Evolutionary conservation across 2,113 vertebrate species (phyloP), one percentile per base, ranked within the genome.

Genomic region (Fulica atra): DNA sequence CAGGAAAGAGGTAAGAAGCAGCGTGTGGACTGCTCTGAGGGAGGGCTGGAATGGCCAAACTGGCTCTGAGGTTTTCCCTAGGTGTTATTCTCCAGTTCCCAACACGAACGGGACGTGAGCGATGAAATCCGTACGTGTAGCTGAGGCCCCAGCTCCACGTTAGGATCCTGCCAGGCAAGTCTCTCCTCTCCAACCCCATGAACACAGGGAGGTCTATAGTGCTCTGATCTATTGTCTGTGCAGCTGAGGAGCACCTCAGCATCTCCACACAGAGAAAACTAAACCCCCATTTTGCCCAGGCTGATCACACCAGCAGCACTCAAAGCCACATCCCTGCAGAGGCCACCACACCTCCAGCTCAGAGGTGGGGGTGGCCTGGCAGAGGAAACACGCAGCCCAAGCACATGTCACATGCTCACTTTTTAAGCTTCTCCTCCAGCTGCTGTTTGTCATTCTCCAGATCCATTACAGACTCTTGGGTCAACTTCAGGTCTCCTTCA

Each of bases 361-460:
- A 29, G 63, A 59, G 54, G 23, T 7, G 20, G 51, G 57, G 18
- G 3, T 40, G 59, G 25, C n/a, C 56, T 38, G 24, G 44, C 51
- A 73, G 9, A 38, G 85, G 21, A 29, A 83, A 44, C 12, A 28
- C 44, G 23, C 40, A 50, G 88, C 72, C 60, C 78, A 54, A 38
- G 33, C 21, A 65, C 1, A 0, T 8, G 33, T 16, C 86, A 31
- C 44, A 8, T 60, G 50, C 98, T 98, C 88, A 99, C 99, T 99
- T 99, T 93, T 99, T 99, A 78, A 99, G 98, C 93, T 98, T 99
- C 97, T 99, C 99, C 44, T 99, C 99, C 88, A 99, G 96, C 93
- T 99, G 99, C 97, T 99, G 99, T 77, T 99, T 99, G 96, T 99
- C 99, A 23, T 99, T 99, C 92, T 99, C 98, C 54, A 99, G 93